These are phyloP conservation scores for Zoanthus sansibaricus DNA, from an alignment of 92 coral and sea anemone genomes.

Conservation along the genomic window DNA sequence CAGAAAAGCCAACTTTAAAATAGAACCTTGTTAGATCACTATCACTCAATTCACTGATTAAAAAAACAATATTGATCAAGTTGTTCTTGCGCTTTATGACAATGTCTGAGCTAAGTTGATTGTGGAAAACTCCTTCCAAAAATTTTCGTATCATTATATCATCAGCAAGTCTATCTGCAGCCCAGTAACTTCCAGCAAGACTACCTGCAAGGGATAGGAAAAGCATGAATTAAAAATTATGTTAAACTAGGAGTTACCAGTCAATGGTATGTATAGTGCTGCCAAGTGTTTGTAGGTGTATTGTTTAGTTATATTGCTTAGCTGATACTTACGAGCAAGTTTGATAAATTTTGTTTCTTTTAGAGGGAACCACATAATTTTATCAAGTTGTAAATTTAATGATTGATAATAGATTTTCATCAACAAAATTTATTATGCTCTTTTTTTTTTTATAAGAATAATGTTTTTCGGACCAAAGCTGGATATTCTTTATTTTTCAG, in stretches of 20 bases:
- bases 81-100: conserved; percentile 93
- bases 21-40: conserved; percentile 80
- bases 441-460: no score
- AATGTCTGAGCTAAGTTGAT: conserved; percentile 82
- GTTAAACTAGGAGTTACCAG: background rate
- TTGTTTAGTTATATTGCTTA: no score
- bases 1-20: conserved; percentile 91
- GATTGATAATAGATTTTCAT: no score
- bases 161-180: conserved; percentile 93
- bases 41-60: conserved; percentile 65
- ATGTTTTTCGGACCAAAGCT: no score
- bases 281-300: no score
- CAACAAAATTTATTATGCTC: no score
- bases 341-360: no score
- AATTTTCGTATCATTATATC: conserved; percentile 95
- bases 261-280: no score
- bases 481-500: no score
- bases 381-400: no score
- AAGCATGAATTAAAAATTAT: background rate
- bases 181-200: conserved; percentile 89
- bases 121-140: conserved; percentile 95
- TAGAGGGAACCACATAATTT: no score
- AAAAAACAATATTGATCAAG: conserved; percentile 79
- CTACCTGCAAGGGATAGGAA: conserved; percentile 67
- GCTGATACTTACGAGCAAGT: no score